Evolutionary conservation across 1,140 invertebrate genomes (phyloP).

Genomic region (Papilio machaon): DNA sequence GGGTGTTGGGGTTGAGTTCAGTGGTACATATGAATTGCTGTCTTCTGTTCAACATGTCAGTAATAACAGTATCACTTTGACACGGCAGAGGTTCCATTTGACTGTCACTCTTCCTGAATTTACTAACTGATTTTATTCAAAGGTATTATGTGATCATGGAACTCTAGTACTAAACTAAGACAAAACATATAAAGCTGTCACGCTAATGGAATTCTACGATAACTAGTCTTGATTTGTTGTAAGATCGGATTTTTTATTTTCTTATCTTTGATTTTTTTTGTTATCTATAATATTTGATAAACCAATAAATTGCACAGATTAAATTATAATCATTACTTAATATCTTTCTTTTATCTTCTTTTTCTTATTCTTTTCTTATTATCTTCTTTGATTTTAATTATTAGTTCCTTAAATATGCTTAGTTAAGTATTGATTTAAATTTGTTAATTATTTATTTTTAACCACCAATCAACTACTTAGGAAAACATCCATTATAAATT

Average conservation of each 20-base stretch:
- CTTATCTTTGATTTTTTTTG: neutral
- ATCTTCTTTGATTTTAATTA: too few species aligned
- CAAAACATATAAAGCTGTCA: too few species aligned
- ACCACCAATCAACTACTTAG: too few species aligned
- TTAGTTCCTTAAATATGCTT: too few species aligned
- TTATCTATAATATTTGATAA: neutral
- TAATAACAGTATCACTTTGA: constrained; percentile 48
- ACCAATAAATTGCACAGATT: neutral
- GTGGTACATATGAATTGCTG: constrained; percentile 61
- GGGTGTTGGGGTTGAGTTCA: constrained; percentile 46
- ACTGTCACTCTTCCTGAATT: constrained; percentile 47
- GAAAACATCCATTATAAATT: too few species aligned
- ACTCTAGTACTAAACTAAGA: too few species aligned
- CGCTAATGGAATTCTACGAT: constrained; percentile 17
- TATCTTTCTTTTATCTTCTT: too few species aligned
- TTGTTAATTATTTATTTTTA: too few species aligned
- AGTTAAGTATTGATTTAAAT: too few species aligned
- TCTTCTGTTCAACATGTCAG: constrained; percentile 45
- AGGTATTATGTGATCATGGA: neutral
- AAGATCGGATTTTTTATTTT: neutral
- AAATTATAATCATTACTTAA: neutral
- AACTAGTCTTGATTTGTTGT: constrained; percentile 28
- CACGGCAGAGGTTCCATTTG: constrained; percentile 57
- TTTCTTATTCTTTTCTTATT: too few species aligned
- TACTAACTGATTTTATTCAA: constrained; percentile 30